Evolutionary conservation across 2,888 invertebrate genomes (phyloP), one percentile per base, ranked within the genome.

Genomic region (Apotomis turbidana): DNA sequence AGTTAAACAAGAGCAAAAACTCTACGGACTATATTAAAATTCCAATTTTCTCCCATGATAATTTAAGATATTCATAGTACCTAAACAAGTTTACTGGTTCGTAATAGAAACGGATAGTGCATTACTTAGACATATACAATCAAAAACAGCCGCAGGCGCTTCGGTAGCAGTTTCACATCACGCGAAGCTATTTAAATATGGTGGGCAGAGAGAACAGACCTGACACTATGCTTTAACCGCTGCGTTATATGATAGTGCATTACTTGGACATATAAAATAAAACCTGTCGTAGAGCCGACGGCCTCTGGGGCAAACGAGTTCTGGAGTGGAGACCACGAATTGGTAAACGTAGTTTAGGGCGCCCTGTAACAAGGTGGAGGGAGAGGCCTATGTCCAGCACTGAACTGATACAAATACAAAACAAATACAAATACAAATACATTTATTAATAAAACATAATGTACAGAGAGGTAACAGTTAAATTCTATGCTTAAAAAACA

Each of bases 71-170:
- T 71, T 71, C 71, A 67, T 57, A 71, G 67, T 58, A n/a, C n/a
- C n/a, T n/a, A 71, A 71, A 71, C 71, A 61, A 71, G 71, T 71
- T 71, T 71, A 67, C 72, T 68, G 63, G 72, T 54, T 71, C 41
- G 27, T 72, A 72, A 72, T 72, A 72, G 72, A 68, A 72, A 68
- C 62, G 15, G 71, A 71, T 71, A 72, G 72, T 68, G 72, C 68
- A 68, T 72, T 72, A 72, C 68, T 68, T 68, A 68, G 72, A 72
- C 72, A 72, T 72, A 68, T 71, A 72, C 72, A 72, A 72, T 72
- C 72, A 68, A 68, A 68, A 68, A 63, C 72, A 68, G 62, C 72
- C 72, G 54, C 52, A 58, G 72, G 72, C 72, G 13, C 57, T 68
- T 38, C 72, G 46, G 72, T 72, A 72, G 72, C 72, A 44, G 72